Evolutionary conservation across 2,797 vertebrate genomes (phyloP).

Genomic region (Lophius americanus): DNA sequence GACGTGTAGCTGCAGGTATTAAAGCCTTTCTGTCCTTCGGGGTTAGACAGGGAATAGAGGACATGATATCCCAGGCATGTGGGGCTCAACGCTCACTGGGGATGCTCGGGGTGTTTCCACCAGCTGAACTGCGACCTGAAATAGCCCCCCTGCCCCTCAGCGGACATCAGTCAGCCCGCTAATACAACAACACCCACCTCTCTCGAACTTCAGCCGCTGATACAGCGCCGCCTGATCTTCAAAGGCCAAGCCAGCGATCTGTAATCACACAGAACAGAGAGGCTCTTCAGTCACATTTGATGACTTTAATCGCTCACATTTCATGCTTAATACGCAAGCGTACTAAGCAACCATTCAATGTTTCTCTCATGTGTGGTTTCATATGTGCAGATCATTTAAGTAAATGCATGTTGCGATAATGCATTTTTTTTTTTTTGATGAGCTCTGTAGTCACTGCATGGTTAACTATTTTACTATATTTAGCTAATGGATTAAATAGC

Average conservation of each 20-base stretch:
- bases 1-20: not conserved
- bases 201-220: constrained; percentile 91
- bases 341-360: too few species aligned
- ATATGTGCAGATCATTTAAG: too few species aligned
- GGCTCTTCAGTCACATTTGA: too few species aligned
- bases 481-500: too few species aligned
- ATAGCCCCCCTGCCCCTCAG: constrained; percentile 33
- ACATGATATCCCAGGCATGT: constrained; percentile 41
- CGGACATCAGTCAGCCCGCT: constrained; percentile 15
- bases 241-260: constrained; percentile 89
- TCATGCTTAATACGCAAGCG: too few species aligned
- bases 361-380: too few species aligned
- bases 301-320: too few species aligned
- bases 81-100: constrained; percentile 30
- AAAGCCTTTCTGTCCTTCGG: not conserved
- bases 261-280: constrained; percentile 73
- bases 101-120: constrained; percentile 32
- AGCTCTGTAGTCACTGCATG: too few species aligned
- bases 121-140: constrained; percentile 50
- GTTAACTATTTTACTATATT: too few species aligned
- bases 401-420: too few species aligned
- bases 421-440: too few species aligned
- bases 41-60: not conserved
- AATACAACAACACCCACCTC: constrained; percentile 80
- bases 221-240: constrained; percentile 88